phyloP scores from a whole-genome alignment of 1,140 invertebrate genomes.

The Musca vetustissima region DNA sequence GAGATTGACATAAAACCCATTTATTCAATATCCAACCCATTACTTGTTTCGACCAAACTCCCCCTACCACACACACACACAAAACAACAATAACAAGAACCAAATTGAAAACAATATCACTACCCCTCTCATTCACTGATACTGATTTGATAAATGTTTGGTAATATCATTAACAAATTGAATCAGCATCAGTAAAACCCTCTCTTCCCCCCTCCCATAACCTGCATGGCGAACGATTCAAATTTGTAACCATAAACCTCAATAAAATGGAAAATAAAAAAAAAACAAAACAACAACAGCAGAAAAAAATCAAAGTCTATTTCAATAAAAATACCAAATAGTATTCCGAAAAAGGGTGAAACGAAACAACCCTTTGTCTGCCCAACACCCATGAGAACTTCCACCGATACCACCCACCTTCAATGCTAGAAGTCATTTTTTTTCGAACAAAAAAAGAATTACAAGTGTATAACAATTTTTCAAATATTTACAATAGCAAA shows the following conservation, averaged over 20 bases:
- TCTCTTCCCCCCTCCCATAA: no score
- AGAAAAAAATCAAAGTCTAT: constrained; percentile 11
- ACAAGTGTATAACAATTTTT: constrained; percentile 23
- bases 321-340: not conserved
- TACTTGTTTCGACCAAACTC: no score
- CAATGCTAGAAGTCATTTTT: not conserved
- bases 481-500: constrained; percentile 18
- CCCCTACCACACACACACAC: no score
- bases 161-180: constrained; percentile 18
- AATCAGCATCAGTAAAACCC: no score
- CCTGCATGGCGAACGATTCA: no score
- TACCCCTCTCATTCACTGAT: not conserved
- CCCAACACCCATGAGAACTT: no score
- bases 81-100: no score
- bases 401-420: not conserved
- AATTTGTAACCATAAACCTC: constrained; percentile 3
- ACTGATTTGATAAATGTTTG: constrained; percentile 15
- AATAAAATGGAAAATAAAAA: not conserved
- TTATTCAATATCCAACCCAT: no score
- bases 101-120: no score
- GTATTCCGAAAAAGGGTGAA: not conserved
- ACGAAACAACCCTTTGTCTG: not conserved
- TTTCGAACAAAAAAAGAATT: not conserved
- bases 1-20: no score
- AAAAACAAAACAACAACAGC: constrained; percentile 20